Evolutionary conservation across 2,888 invertebrate species (phyloP), one percentile per base, ranked within the genome.

Genomic region (Aproaerema taeniolella): DNA sequence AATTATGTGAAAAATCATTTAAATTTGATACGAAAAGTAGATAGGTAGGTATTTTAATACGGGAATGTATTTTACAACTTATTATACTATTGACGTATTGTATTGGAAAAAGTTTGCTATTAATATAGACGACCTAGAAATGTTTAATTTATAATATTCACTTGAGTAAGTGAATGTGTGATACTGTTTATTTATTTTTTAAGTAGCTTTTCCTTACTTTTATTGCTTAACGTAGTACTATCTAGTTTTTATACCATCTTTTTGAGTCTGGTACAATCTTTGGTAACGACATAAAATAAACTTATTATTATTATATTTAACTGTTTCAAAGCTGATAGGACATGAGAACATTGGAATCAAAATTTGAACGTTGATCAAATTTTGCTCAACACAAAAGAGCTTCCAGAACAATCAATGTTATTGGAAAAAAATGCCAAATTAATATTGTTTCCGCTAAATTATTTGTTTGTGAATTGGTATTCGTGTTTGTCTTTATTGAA

Each of bases 41-140:
- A 68, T 85, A 83, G 85, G 81, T 83, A 85, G 83, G 75, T 79
- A 82, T 81, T 82, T 77, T 77, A 83, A 81, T 81, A 82, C 73
- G 74, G 70, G 70, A 76, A 71, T 78, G 71, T 78, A 74, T 69
- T 72, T 71, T 70, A 76, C 69, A 75, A 71, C 67, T n/a, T 68
- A 61, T 67, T 42, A 61, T 58, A 20, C 20, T 20, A 68, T 64
- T 61, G 59, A 67, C 56, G 59, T 64, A 61, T 53, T 61, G 53
- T 61, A 52, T 50, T 52, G 46, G 55, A 58, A 53, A n/a, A 59
- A 45, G 58, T 68, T 68, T 67, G 70, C 67, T 70, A 69, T 58
- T 57, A 55, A 61, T 64, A 59, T 60, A 46, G 44, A 42, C 32
- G 53, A 53, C 52, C 58, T 60, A 64, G 52, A 53, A 52, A 45